Base-by-base conservation (phyloP, 2,113 vertebrate genomes). In the Probosciger aterrimus region DNA sequence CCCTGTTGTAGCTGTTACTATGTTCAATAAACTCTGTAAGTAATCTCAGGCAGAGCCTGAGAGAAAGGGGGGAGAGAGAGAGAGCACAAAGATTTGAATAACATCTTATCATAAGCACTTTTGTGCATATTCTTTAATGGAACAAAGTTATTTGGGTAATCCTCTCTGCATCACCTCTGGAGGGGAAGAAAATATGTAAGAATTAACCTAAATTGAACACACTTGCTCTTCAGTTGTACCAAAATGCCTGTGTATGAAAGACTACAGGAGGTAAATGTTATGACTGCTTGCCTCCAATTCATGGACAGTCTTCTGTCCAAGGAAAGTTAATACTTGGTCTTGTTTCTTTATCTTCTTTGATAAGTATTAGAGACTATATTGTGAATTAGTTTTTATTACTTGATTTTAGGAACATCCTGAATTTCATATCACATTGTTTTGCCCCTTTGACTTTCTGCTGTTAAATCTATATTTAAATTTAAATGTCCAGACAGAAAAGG, bases 271-370 rank as follows among this genome's bases (percentile, higher is more conserved):
- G 35, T 89, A 47, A 74, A 33, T 86, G 10, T 57, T 89, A 35
- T 1, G 3, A 82, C 24, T 84, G 3, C 0, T 0, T 59, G 41
- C 8, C 9, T 43, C 11, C 11, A 33, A 25, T 70, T 70, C 11
- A 57, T 64, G 43, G 37, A 17, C 28, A 12, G 7, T 49, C 14
- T 80, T 73, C 12, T 81, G 16, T 62, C 33, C n/a, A 78, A 57
- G n/a, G 57, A 67, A 52, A 59, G 47, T 11, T 37, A 70, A 74
- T 69, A 18, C 5, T 55, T 73, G 6, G 14, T 59, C 17, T 68
- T 68, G 11, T 2, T 25, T 12, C 37, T 15, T 14, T 14, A 11
- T 11, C 30, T 41, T 63, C 80, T 87, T 67, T 62, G 64, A 2
- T 43, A 62, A 70, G 27, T 52, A 30, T 57, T 59, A 78, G 5